Conservation (phyloP, 2,888 invertebrate species). For the Eilema caniola region DNA sequence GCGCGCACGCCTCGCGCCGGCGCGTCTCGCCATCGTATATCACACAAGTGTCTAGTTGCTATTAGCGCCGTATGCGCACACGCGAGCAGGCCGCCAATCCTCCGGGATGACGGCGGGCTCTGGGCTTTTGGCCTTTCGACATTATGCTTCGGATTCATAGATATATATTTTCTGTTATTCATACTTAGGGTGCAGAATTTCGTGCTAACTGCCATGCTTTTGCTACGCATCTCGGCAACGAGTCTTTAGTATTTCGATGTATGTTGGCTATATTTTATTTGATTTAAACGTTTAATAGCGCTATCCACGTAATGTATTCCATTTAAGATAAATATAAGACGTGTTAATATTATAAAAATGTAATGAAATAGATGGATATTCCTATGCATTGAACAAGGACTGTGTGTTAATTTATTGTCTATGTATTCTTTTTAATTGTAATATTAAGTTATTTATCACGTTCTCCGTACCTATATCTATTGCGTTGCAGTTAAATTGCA, state of each 20-base stretch:
- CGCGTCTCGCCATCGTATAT: constrained; percentile 50
- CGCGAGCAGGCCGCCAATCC: constrained; percentile 44
- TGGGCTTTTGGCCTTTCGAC: constrained; percentile 29
- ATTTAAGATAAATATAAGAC: constrained; percentile 80
- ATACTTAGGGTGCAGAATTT: constrained; percentile 83
- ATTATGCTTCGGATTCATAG: constrained; percentile 73
- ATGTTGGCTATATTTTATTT: constrained; percentile 68
- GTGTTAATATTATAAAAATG: constrained; percentile 73
- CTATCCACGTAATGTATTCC: constrained; percentile 82
- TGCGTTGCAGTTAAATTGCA: constrained; percentile 66
- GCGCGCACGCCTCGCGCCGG: constrained; percentile 45
- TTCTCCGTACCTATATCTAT: constrained; percentile 59
- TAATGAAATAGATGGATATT: constrained; percentile 77
- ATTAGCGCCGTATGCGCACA: constrained; percentile 37
- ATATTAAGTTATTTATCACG: constrained; percentile 83
- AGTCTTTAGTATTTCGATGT: constrained; percentile 73
- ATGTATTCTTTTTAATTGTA: constrained; percentile 69
- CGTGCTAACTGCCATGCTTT: constrained; percentile 84
- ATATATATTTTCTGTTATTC: constrained; percentile 77
- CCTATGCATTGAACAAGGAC: constrained; percentile 83
- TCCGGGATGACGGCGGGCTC: constrained; percentile 23
- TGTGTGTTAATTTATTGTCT: constrained; percentile 85
- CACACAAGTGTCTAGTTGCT: constrained; percentile 58
- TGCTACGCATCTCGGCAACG: constrained; percentile 81
- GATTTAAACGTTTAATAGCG: constrained; percentile 72